Base-by-base conservation (phyloP, 2,888 invertebrate genomes). In the Neoscelio sp. region DNA sequence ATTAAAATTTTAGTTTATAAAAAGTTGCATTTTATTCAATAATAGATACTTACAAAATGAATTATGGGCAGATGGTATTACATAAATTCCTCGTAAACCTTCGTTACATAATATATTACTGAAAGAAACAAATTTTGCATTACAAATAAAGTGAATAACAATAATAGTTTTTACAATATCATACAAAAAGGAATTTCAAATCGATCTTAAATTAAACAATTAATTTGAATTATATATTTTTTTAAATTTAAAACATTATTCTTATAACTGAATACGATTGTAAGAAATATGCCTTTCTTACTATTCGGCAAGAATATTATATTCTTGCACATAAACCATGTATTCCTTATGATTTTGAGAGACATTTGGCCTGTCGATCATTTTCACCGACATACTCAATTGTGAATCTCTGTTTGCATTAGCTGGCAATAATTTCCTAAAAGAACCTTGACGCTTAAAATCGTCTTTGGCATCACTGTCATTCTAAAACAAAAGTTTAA, bases 291-390 rank as follows among this genome's bases (percentile, higher is more conserved):
- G 8, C 44, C n/a, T 8, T 15, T 92, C 96, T 94, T 93, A 98
- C 97, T 97, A 98, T 92, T 98, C 98, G 2, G 97, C 96, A 91
- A 98, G 93, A 83, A 98, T 95, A 84, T 95, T 94, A 87, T 98
- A 98, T 91, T 98, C 98, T 89, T 96, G 95, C 86, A 96, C 94
- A 89, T 95, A 96, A 83, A 94, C 93, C 42, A 94, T 94, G 89
- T 95, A 94, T 68, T 95, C 91, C 88, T 94, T 95, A 73, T 92
- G 93, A 74, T 92, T 91, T 87, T 91, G 91, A 67, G 92, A 91
- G 4, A 89, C 80, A 85, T 90, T 92, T 86, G 90, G 90, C 68
- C 92, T 89, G 75, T 92, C 92, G 64, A 92, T 91, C 91, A 92
- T 92, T 88, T 92, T 92, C 15, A 92, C 92, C 64, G 93, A 92